These are phyloP conservation scores for Eulithis testata DNA, from an alignment of 2,888 invertebrate species.

Conservation along the genomic window DNA sequence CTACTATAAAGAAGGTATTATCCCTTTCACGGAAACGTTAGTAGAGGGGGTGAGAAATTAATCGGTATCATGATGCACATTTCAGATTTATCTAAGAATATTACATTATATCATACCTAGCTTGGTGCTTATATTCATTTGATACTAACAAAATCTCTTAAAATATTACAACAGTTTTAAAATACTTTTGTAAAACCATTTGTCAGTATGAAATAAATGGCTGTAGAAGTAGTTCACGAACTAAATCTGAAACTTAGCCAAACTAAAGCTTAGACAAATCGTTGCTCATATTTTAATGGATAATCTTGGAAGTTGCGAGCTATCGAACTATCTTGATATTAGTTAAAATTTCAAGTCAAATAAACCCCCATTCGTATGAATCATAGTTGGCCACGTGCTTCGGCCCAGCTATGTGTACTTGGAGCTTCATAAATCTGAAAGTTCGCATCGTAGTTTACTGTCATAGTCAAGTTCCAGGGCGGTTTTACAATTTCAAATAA, in stretches of 20 bases:
- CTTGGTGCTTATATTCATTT: no score
- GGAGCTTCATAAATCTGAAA: slow-evolving; percentile 70
- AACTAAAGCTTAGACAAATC: slow-evolving; percentile 36
- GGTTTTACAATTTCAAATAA: slow-evolving; percentile 60
- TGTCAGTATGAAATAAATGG: slow-evolving; percentile 23
- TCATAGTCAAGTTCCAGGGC: slow-evolving; percentile 58
- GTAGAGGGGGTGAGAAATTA: background rate
- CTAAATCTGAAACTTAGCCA: slow-evolving; percentile 31
- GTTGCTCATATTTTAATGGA: slow-evolving; percentile 39
- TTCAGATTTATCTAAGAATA: no score
- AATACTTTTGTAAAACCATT: slow-evolving; percentile 16
- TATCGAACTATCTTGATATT: slow-evolving; percentile 50
- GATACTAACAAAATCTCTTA: background rate
- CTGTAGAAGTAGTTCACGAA: slow-evolving; percentile 25
- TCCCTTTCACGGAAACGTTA: slow-evolving; percentile 23
- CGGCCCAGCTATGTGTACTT: slow-evolving; percentile 42
- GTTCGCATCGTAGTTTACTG: slow-evolving; percentile 65
- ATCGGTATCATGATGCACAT: background rate
- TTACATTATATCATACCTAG: no score
- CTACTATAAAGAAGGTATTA: slow-evolving; percentile 10
- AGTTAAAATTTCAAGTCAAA: slow-evolving; percentile 57
- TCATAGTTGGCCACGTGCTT: slow-evolving; percentile 58
- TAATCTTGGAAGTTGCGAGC: slow-evolving; percentile 44
- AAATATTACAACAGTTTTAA: slow-evolving; percentile 4
- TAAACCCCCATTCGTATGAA: slow-evolving; percentile 53